Conservation (phyloP, 2,797 vertebrate genomes). For the Notolabrus celidotus region DNA sequence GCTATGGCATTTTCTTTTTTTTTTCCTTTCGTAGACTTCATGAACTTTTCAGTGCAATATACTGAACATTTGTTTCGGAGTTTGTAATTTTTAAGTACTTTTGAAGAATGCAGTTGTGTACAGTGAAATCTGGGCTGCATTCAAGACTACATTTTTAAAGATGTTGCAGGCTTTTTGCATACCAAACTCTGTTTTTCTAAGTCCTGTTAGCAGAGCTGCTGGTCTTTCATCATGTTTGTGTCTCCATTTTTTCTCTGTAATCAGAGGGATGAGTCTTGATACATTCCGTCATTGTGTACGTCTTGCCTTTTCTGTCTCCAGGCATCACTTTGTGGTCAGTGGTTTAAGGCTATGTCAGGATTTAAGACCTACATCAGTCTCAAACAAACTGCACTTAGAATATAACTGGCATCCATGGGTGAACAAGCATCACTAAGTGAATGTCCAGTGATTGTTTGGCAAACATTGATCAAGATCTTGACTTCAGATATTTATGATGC, state of each 20-base stretch:
- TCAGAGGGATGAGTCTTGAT: constrained; percentile 33
- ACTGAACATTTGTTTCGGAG: constrained; percentile 63
- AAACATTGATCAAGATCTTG: constrained; percentile 1
- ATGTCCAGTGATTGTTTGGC: constrained; percentile 20
- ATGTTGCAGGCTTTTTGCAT: constrained; percentile 39
- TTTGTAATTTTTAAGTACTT: constrained; percentile 70
- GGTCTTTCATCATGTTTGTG: constrained; percentile 19
- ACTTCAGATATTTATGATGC: constrained; percentile 9
- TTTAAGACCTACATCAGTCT: constrained; percentile 18
- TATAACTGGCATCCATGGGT: constrained; percentile 19
- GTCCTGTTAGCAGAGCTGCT: constrained; percentile 24
- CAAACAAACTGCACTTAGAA: constrained; percentile 21
- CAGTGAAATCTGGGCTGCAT: constrained; percentile 45
- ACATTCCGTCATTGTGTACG: constrained; percentile 22
- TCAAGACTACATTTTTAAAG: constrained; percentile 52
- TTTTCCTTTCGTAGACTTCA: constrained; percentile 37
- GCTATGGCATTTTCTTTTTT: constrained; percentile 32
- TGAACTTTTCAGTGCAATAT: constrained; percentile 75
- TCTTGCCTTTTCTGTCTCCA: constrained; percentile 19
- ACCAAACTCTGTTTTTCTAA: constrained; percentile 29
- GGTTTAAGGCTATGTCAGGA: constrained; percentile 5
- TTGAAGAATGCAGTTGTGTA: constrained; percentile 63
- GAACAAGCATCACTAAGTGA: constrained; percentile 16
- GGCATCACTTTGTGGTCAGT: constrained; percentile 35
- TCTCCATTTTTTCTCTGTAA: constrained; percentile 40